These are phyloP conservation scores for Tetraneura akinire DNA, from an alignment of 1,140 invertebrate genomes.

Conservation along the genomic window DNA sequence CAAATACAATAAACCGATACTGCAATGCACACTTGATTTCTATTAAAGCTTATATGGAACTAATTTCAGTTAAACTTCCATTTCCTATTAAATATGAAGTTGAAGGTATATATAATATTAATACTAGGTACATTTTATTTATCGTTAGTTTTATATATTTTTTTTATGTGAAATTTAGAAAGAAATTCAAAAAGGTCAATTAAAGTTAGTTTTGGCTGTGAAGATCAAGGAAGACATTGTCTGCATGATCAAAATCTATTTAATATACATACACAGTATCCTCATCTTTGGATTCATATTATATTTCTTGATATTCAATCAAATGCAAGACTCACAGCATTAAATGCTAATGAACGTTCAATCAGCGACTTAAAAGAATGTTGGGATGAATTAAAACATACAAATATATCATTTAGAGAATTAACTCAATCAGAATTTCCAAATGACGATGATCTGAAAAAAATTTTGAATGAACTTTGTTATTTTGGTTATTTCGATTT, in stretches of 20 bases:
- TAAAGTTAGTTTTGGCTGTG: conserved; percentile 86
- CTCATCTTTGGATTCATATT: conserved; percentile 89
- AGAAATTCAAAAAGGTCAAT: conserved; percentile 80
- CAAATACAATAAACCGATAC: too few species aligned
- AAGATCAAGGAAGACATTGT: conserved; percentile 81
- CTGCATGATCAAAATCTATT: conserved; percentile 83
- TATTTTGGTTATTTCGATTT: conserved; percentile 87
- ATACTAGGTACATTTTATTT: not conserved
- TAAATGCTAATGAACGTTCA: conserved; percentile 80
- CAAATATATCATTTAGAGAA: conserved; percentile 85
- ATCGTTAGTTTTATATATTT: not conserved
- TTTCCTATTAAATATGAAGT: conserved; percentile 87
- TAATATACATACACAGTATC: conserved; percentile 80
- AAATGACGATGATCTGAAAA: conserved; percentile 82
- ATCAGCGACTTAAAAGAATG: conserved; percentile 84
- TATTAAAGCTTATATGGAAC: conserved; percentile 87
- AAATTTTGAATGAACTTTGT: conserved; percentile 79
- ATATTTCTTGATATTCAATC: conserved; percentile 91
- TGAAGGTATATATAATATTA: conserved; percentile 67
- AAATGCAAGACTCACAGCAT: conserved; percentile 72
- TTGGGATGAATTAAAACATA: conserved; percentile 89
- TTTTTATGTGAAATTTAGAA: conserved; percentile 63
- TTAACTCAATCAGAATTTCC: conserved; percentile 91
- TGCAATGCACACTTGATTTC: conserved; percentile 90
- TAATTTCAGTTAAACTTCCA: conserved; percentile 79